Evolutionary conservation across 2,797 vertebrate genomes (phyloP).

Genomic region (Pristis pectinata): DNA sequence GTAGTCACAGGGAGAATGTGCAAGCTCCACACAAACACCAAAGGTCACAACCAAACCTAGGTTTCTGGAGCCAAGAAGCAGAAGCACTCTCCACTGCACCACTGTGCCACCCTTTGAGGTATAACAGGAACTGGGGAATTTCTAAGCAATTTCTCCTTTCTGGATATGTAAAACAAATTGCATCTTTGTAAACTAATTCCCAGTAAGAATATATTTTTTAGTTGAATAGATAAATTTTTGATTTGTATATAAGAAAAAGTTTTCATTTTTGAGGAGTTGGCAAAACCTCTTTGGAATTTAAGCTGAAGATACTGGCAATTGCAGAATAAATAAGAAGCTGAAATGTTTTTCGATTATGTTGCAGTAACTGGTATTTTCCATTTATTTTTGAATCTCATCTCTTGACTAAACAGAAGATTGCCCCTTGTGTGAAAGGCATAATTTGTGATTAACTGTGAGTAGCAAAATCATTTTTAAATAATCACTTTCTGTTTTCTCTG

Average conservation of each 20-base stretch:
- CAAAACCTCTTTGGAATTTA: neutral
- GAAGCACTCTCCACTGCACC: too few species aligned
- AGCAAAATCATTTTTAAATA: neutral
- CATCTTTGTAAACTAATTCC: neutral
- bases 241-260: neutral
- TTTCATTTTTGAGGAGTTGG: neutral
- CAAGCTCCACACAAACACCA: too few species aligned
- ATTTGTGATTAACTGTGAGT: neutral
- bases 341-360: neutral
- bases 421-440: neutral
- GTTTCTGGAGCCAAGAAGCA: too few species aligned
- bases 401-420: neutral
- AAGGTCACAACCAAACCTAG: too few species aligned
- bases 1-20: too few species aligned
- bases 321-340: neutral
- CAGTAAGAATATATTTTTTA: too few species aligned
- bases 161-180: neutral
- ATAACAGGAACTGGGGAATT: too few species aligned
- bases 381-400: neutral
- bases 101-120: too few species aligned
- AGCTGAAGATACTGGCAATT: neutral
- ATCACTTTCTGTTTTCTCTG: neutral
- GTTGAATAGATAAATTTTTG: neutral
- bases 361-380: neutral
- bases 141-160: neutral